phyloP scores from a whole-genome alignment of 2,113 vertebrate genomes.

The Aldabrachelys gigantea region DNA sequence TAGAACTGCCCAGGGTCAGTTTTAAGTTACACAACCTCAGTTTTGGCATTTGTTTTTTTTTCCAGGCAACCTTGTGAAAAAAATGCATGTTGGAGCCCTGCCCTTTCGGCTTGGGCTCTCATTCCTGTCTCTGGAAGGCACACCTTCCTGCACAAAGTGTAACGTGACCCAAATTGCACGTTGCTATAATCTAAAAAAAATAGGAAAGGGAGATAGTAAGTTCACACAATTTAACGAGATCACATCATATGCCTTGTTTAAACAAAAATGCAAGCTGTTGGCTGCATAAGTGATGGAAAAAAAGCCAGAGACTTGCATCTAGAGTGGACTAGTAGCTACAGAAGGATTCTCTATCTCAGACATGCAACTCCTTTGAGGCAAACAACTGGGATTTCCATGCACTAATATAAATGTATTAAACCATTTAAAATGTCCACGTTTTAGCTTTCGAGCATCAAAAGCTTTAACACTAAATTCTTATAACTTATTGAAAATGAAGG shows the following conservation, averaged over 20 bases:
- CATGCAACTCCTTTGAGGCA: not conserved
- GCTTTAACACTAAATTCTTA: not conserved
- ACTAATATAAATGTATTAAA: not conserved
- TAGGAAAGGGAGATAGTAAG: not conserved
- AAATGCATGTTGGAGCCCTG: not conserved
- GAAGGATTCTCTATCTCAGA: not conserved
- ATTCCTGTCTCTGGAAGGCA: not conserved
- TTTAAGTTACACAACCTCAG: not conserved
- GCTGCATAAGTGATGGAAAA: not conserved
- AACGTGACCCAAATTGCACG: not conserved
- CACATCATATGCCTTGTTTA: not conserved
- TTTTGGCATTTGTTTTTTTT: not conserved
- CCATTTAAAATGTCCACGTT: not conserved
- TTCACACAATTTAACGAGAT: not conserved
- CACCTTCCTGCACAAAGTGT: not conserved
- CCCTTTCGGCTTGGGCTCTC: not conserved
- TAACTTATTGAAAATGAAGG: not conserved
- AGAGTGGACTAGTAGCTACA: not conserved
- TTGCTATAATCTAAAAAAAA: slow-evolving; percentile 1
- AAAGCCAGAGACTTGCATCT: not conserved
- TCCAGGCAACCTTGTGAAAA: not conserved
- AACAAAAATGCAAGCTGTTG: not conserved
- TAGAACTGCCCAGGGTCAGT: not conserved
- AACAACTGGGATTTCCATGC: not conserved
- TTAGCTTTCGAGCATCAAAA: not conserved